Percentiles rank a stretch among this genome's conserved stretches.
Conservation (phyloP, 2,113 vertebrate species). For the Epinephelus cyanopodus region DNA sequence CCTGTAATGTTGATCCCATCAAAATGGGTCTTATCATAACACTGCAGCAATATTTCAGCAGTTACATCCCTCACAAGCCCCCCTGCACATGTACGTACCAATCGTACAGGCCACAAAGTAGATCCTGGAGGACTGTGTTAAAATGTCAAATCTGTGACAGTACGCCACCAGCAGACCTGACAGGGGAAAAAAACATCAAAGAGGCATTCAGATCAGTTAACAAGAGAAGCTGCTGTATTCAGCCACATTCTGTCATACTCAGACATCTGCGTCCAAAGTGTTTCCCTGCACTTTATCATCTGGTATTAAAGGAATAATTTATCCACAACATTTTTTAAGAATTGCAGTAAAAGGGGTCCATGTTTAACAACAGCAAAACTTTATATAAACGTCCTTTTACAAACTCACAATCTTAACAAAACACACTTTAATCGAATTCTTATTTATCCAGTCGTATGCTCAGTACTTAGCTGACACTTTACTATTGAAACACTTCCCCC, state of each 20-base stretch:
- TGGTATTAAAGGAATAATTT: no score
- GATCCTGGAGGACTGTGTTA: constrained; percentile 92
- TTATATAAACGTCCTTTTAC: no score
- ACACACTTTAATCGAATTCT: no score
- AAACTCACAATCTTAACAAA: no score
- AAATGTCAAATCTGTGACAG: constrained; percentile 96
- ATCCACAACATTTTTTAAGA: no score
- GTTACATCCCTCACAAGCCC: background rate
- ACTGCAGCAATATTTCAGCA: background rate
- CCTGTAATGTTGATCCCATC: background rate
- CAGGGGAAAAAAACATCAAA: constrained; percentile 24
- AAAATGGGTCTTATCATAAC: background rate
- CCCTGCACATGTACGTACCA: constrained; percentile 82
- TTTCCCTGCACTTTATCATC: background rate
- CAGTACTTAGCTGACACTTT: no score
- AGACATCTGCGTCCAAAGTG: background rate
- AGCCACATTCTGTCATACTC: background rate
- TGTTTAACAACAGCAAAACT: no score
- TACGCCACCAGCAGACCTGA: constrained; percentile 95
- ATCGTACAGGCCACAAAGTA: constrained; percentile 96
- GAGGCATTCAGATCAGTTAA: background rate
- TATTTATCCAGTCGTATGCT: no score
- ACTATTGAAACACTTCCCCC: no score
- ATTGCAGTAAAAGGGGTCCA: no score
- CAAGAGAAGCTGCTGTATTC: background rate